Evolutionary conservation across 2,113 vertebrate species (phyloP).

Genomic region (Malurus melanocephalus): DNA sequence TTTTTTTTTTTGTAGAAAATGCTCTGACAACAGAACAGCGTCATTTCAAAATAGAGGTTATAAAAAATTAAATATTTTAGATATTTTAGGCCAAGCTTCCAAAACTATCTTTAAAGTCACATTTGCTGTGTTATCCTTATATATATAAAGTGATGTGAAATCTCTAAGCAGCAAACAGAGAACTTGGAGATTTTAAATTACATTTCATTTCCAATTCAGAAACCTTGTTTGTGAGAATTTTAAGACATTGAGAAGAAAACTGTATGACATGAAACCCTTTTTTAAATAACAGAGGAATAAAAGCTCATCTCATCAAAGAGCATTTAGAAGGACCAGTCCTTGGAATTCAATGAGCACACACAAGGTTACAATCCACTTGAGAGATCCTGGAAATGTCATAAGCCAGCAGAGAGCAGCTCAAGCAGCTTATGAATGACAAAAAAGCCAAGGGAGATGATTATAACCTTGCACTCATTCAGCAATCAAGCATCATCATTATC

Average conservation of each 20-base stretch:
- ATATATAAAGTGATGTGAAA: not conserved
- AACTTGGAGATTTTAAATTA: not conserved
- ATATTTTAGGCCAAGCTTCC: not conserved
- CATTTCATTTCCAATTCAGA: not conserved
- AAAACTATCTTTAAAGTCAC: not conserved
- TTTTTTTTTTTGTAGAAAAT: not conserved
- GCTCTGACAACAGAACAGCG: not conserved
- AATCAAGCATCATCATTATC: constrained; percentile 39
- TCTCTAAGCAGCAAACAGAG: not conserved
- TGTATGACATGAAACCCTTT: not conserved
- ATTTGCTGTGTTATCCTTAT: not conserved
- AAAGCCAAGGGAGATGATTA: constrained; percentile 34
- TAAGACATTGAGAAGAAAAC: not conserved
- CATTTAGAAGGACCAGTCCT: constrained; percentile 1
- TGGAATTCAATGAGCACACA: not conserved
- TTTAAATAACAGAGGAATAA: not conserved
- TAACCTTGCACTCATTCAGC: constrained; percentile 34
- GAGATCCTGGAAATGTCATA: constrained; percentile 28
- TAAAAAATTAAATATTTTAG: not conserved
- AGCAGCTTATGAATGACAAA: constrained; percentile 44
- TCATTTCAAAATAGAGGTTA: not conserved
- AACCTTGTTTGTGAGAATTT: not conserved
- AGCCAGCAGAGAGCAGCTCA: constrained; percentile 12
- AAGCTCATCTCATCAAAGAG: not conserved
- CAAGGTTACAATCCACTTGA: constrained; percentile 37